These are phyloP conservation scores for Brachyptera risi DNA, from an alignment of 2,888 invertebrate genomes.

Conservation along the genomic window DNA sequence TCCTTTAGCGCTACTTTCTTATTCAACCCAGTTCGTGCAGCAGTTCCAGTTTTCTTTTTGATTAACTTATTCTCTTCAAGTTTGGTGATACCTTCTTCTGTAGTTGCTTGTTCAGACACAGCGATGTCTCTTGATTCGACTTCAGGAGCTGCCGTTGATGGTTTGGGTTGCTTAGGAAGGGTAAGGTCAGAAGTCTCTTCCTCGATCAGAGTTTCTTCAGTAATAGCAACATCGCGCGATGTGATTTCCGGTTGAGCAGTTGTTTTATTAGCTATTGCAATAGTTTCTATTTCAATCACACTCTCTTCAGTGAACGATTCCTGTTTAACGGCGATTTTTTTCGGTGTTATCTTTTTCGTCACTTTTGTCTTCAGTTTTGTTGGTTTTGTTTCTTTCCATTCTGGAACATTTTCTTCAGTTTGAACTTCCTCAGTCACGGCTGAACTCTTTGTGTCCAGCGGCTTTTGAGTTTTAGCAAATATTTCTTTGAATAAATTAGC, in stretches of 20 bases:
- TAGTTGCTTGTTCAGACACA: not conserved
- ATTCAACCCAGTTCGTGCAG: not conserved
- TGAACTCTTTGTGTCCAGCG: conserved; percentile 10
- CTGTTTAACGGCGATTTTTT: not conserved
- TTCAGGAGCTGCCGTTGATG: conserved; percentile 13
- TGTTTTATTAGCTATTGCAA: not conserved
- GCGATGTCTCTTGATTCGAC: conserved; percentile 20
- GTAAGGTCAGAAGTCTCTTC: conserved; percentile 18
- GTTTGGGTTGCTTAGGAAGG: not conserved
- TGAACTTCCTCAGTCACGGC: conserved; percentile 15
- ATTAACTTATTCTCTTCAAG: not conserved
- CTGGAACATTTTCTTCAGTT: conserved; percentile 7
- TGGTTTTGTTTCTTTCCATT: not conserved
- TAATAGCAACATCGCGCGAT: conserved; percentile 22
- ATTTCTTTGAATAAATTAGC: conserved; percentile 9
- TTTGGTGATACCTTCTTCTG: not conserved
- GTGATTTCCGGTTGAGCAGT: conserved; percentile 14
- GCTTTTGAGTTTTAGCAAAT: not conserved
- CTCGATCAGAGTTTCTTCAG: conserved; percentile 17
- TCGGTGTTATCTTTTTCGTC: not conserved
- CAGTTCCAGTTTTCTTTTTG: conserved; percentile 6
- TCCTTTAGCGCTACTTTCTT: conserved; percentile 8
- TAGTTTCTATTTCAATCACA: not conserved
- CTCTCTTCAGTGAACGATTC: conserved; percentile 3
- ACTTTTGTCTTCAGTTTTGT: not conserved